Percentiles rank a stretch among this genome's conserved stretches.
phyloP scores from a whole-genome alignment of 2,888 invertebrate genomes.

The Scaptomyza caliginosa region DNA sequence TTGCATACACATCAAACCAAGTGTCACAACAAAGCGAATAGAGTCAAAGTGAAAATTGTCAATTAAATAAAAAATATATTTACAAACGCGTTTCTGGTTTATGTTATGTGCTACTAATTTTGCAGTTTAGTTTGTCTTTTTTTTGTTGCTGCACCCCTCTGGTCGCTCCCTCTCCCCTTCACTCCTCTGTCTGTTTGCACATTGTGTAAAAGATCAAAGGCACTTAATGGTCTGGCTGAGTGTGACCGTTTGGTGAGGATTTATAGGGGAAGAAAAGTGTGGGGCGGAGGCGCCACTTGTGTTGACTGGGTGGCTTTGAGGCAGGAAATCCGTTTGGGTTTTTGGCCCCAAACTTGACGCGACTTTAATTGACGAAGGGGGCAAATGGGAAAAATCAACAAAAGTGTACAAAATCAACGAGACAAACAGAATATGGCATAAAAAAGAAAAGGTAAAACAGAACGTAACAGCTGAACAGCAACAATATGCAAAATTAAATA shows the following conservation, averaged over 20 bases:
- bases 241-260: constrained; percentile 37
- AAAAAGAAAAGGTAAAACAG: constrained; percentile 44
- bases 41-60: constrained; percentile 72
- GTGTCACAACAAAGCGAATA: constrained; percentile 70
- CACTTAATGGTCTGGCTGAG: constrained; percentile 66
- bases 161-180: background rate
- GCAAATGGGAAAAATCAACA: constrained; percentile 67
- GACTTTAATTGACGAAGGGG: constrained; percentile 66
- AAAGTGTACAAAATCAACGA: constrained; percentile 56
- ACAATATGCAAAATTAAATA: constrained; percentile 79
- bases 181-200: constrained; percentile 1
- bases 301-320: constrained; percentile 36
- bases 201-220: constrained; percentile 74
- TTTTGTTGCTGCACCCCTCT: constrained; percentile 7
- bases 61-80: constrained; percentile 57
- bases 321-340: constrained; percentile 58
- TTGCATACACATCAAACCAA: constrained; percentile 72
- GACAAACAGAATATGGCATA: constrained; percentile 26
- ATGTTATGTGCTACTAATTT: constrained; percentile 52
- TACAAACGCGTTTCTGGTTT: constrained; percentile 17
- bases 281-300: constrained; percentile 30
- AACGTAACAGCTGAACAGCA: constrained; percentile 40
- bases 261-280: background rate
- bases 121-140: constrained; percentile 39
- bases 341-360: constrained; percentile 59